Conservation (phyloP, 2,797 vertebrate species). For the Vipera latastei region DNA sequence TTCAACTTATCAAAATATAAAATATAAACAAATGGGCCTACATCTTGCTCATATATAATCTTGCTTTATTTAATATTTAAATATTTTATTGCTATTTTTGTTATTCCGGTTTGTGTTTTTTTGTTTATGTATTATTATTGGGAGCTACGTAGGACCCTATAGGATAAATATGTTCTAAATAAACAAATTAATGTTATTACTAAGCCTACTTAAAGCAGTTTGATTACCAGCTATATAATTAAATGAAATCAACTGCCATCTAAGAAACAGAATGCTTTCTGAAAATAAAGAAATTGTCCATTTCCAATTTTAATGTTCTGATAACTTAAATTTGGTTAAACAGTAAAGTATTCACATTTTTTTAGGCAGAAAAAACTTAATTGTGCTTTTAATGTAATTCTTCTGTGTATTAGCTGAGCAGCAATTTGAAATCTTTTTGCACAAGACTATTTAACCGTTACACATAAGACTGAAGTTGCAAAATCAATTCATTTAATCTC, state of each 20-base stretch:
- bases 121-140: neutral
- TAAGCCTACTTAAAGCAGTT: neutral
- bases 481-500: neutral
- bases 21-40: neutral
- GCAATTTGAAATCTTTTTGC: neutral
- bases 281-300: neutral
- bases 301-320: neutral
- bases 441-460: neutral
- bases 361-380: neutral
- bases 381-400: neutral
- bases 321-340: neutral
- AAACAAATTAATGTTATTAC: neutral
- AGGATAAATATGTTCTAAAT: neutral
- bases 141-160: neutral
- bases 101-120: neutral
- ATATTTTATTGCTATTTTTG: neutral
- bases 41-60: neutral
- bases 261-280: neutral
- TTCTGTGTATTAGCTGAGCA: neutral
- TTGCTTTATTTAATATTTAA: neutral
- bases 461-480: neutral
- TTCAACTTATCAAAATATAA: neutral
- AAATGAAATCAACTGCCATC: neutral
- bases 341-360: neutral
- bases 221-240: neutral